Conservation (phyloP, 2,113 vertebrate species). For the Ramphastos sulfuratus region DNA sequence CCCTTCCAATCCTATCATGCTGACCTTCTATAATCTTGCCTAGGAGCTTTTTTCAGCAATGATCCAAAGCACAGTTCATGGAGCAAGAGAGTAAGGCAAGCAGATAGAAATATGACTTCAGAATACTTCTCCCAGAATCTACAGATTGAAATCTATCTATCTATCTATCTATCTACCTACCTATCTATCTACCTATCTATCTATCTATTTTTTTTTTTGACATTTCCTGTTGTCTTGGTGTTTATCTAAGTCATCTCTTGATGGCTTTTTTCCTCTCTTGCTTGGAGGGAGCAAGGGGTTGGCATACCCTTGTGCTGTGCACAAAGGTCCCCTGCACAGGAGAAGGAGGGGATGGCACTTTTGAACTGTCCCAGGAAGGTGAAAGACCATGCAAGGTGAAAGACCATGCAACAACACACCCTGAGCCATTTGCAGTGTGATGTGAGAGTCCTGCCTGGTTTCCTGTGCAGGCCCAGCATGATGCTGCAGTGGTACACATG, state of each 20-base stretch:
- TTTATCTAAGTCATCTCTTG: not conserved
- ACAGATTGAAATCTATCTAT: not conserved
- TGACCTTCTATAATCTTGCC: not conserved
- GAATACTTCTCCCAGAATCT: not conserved
- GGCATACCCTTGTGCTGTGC: fast-evolving
- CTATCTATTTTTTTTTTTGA: not conserved
- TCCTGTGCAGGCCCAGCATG: not conserved
- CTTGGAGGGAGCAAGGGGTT: not conserved
- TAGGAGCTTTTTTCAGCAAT: not conserved
- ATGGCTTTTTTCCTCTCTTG: not conserved
- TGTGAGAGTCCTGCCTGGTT: not conserved
- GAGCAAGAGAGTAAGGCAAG: not conserved
- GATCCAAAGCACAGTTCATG: not conserved
- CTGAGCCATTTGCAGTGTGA: fast-evolving
- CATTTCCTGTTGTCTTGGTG: not conserved
- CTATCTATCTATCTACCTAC: no score
- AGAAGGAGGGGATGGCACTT: not conserved
- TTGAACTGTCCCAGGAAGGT: not conserved
- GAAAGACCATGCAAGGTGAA: not conserved
- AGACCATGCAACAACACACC: not conserved
- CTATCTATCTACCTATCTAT: no score
- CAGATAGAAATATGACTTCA: not conserved
- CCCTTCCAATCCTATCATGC: no score
- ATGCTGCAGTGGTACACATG: not conserved
- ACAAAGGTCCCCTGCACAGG: no score